A percentile compares a stretch with the other conserved stretches of the same genome.
Conservation (phyloP, 2,113 vertebrate species). For the Ifrita kowaldi region DNA sequence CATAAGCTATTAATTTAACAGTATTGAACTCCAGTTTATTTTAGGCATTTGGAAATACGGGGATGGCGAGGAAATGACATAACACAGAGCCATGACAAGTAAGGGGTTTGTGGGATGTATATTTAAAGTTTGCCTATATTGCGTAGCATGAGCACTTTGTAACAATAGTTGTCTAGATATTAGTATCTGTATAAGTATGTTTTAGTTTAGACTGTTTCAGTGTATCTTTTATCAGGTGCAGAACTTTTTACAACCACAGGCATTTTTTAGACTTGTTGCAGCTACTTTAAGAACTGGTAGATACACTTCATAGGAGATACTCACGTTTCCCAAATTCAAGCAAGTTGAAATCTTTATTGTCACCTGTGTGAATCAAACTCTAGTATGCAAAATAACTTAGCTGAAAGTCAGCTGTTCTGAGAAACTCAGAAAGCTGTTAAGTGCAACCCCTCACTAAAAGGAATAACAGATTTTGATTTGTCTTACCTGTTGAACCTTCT, state of each 20-base stretch:
- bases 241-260: neutral
- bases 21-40: neutral
- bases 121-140: neutral
- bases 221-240: neutral
- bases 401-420: neutral
- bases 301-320: neutral
- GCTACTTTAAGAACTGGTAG: neutral
- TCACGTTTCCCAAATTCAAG: neutral
- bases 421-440: neutral
- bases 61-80: neutral
- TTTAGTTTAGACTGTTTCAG: neutral
- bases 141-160: neutral
- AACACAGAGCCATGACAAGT: neutral
- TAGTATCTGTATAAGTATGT: neutral
- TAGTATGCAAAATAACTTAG: neutral
- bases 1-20: neutral
- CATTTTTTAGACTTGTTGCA: neutral
- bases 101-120: neutral
- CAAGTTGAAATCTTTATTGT: neutral
- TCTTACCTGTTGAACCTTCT: neutral
- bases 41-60: neutral
- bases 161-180: neutral
- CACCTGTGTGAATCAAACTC: neutral
- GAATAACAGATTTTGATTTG: neutral
- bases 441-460: neutral